Conservation (phyloP, 2,113 vertebrate genomes). For the Oceanodroma tethys region DNA sequence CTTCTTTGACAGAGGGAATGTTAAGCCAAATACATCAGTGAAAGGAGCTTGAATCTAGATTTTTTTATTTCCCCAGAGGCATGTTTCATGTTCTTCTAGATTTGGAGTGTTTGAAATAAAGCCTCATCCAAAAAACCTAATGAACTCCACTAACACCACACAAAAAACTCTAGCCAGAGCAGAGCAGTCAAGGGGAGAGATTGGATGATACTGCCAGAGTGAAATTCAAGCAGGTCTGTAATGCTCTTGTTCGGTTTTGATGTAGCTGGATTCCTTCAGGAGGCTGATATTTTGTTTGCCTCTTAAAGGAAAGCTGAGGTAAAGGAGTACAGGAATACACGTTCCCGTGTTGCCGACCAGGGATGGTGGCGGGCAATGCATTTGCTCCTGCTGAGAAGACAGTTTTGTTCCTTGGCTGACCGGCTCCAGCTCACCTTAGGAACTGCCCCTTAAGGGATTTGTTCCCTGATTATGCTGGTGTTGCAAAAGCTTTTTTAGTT, state of each 20-base stretch:
- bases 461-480: background rate
- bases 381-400: background rate
- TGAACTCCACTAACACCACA: background rate
- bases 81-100: background rate
- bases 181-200: background rate
- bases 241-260: rapidly evolving
- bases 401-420: background rate
- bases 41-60: background rate
- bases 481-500: background rate
- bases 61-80: background rate
- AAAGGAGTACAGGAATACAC: background rate
- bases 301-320: background rate
- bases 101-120: background rate
- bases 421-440: background rate
- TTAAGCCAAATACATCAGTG: background rate
- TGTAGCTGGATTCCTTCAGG: background rate
- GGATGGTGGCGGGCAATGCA: rapidly evolving
- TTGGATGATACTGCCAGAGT: too few species aligned
- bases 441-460: background rate
- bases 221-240: background rate
- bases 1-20: background rate
- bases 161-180: background rate
- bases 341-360: rapidly evolving
- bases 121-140: background rate
- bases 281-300: background rate